Evolutionary conservation across 2,113 vertebrate species (phyloP).

Genomic region (Cynocephalus volans): DNA sequence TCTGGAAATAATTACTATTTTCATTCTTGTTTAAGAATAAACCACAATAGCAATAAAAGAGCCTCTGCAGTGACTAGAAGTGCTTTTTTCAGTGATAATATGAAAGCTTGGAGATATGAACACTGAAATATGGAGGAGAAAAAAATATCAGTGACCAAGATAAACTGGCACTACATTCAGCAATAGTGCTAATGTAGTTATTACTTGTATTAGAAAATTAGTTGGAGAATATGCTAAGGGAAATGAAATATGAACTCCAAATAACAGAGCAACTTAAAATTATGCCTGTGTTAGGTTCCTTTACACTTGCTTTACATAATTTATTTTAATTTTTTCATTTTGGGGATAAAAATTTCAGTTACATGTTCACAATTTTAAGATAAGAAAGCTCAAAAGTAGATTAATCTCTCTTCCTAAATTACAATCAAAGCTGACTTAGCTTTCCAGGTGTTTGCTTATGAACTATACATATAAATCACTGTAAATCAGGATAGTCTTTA

Average conservation of each 20-base stretch:
- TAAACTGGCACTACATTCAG: neutral
- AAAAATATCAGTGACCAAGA: neutral
- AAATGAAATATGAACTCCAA: neutral
- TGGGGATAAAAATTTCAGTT: neutral
- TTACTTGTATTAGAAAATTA: neutral
- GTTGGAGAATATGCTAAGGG: neutral
- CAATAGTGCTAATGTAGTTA: neutral
- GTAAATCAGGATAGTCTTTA: neutral
- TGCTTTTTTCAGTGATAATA: neutral
- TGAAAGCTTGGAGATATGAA: neutral
- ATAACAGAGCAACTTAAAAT: neutral
- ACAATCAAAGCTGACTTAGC: slow-evolving; percentile 31
- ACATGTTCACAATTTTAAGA: slow-evolving; percentile 63
- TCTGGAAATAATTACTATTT: slow-evolving; percentile 6
- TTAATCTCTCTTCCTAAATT: slow-evolving; percentile 31
- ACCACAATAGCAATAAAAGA: neutral
- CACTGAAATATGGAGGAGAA: neutral
- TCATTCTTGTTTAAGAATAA: slow-evolving; percentile 39
- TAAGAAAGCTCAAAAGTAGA: slow-evolving; percentile 26
- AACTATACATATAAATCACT: slow-evolving; percentile 23
- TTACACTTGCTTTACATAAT: neutral
- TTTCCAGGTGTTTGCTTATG: slow-evolving; percentile 63
- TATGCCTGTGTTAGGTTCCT: neutral
- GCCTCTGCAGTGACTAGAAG: neutral
- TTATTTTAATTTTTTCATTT: slow-evolving; percentile 52